Conservation (phyloP, 23 tunicate species). For the Ascidia mentula region DNA sequence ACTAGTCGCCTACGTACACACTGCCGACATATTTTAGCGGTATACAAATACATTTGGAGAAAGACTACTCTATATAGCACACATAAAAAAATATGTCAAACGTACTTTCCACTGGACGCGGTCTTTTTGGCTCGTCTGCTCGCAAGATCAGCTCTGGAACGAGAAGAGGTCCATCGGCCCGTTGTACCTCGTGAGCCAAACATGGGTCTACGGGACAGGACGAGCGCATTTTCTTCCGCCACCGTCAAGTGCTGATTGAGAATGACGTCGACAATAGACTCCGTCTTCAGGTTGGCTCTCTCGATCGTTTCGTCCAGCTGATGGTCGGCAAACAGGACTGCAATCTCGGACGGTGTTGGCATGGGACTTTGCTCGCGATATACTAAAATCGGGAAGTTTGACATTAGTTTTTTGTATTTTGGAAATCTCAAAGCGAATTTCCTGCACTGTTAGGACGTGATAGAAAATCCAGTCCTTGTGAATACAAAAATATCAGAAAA, state of each 20-base stretch:
- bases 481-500: no score
- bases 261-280: conserved; percentile 37
- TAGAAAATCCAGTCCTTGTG: no score
- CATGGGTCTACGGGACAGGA: background rate
- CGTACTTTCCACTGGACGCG: conserved; percentile 27
- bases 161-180: background rate
- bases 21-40: no score
- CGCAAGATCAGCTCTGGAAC: background rate
- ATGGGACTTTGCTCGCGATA: conserved; percentile 32
- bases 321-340: conserved; percentile 67
- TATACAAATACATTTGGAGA: no score
- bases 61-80: no score
- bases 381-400: background rate
- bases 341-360: conserved; percentile 72
- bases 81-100: no score
- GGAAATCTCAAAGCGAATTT: no score
- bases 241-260: conserved; percentile 36
- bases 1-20: no score
- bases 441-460: no score
- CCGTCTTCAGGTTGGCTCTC: conserved; percentile 36
- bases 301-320: conserved; percentile 64
- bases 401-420: no score
- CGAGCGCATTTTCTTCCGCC: conserved; percentile 42
- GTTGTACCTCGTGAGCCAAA: conserved; percentile 12
- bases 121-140: background rate